phyloP scores from a whole-genome alignment of 2,113 vertebrate species.

The Argyrosomus japonicus region DNA sequence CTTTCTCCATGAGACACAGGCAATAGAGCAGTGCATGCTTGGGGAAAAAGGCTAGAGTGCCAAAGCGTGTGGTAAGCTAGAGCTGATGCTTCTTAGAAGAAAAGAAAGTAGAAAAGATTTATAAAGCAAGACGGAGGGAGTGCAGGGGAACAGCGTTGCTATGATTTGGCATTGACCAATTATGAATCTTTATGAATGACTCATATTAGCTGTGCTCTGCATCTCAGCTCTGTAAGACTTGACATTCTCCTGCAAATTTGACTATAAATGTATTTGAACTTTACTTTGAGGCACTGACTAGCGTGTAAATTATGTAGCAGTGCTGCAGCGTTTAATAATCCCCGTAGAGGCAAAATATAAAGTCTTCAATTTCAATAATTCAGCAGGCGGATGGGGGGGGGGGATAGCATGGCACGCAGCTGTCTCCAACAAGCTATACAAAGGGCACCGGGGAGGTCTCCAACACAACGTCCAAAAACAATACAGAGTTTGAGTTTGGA shows the following conservation, averaged over 20 bases:
- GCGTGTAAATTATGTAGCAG: constrained; percentile 61
- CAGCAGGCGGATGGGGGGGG: constrained; percentile 44
- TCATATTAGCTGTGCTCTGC: constrained; percentile 25
- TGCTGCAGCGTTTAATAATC: constrained; percentile 60
- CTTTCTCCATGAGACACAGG: constrained; percentile 74
- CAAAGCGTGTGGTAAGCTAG: constrained; percentile 77
- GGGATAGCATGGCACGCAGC: constrained; percentile 41
- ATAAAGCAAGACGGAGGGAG: constrained; percentile 63
- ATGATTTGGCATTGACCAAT: constrained; percentile 46
- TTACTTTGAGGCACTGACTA: constrained; percentile 33
- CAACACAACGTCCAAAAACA: constrained; percentile 32
- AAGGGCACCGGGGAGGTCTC: constrained; percentile 52
- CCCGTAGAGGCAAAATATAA: constrained; percentile 48
- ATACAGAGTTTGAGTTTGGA: constrained; percentile 31
- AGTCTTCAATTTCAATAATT: constrained; percentile 78
- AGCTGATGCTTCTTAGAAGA: constrained; percentile 52
- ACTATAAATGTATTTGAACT: constrained; percentile 18
- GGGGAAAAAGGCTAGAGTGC: constrained; percentile 72
- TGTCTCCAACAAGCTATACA: constrained; percentile 55
- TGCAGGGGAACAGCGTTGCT: constrained; percentile 68
- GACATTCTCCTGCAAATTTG: constrained; percentile 6
- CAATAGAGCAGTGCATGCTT: constrained; percentile 84
- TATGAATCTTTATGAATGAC: constrained; percentile 18
- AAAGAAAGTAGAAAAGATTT: constrained; percentile 60
- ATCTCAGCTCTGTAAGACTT: constrained; percentile 62